These are phyloP conservation scores for Cydia amplana DNA, from an alignment of 1,140 invertebrate genomes.

Conservation along the genomic window DNA sequence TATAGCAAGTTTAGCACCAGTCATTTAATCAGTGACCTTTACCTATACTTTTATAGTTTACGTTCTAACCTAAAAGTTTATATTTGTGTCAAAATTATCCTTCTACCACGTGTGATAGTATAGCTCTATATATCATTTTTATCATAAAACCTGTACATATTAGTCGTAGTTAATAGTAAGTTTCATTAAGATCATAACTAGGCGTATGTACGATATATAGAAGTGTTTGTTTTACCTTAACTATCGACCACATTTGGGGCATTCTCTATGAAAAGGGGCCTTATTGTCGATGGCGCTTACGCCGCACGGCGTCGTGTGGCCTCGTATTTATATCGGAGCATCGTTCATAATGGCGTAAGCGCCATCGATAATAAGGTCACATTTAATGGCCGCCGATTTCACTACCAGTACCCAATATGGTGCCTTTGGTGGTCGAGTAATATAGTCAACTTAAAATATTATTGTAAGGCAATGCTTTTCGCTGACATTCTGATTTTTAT, in stretches of 20 bases:
- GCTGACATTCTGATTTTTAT: conserved; percentile 44
- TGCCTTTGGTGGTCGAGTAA: conserved; percentile 57
- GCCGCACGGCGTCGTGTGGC: too few species aligned
- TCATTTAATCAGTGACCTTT: neutral
- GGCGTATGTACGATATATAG: conserved; percentile 63
- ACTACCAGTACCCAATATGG: conserved; percentile 38
- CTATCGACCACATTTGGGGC: conserved; percentile 50
- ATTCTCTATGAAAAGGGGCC: too few species aligned
- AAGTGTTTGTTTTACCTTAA: conserved; percentile 67
- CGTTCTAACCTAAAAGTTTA: conserved; percentile 5
- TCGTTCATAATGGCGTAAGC: too few species aligned
- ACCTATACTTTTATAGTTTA: neutral
- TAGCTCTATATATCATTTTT: conserved; percentile 53
- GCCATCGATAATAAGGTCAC: too few species aligned
- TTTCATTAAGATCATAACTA: conserved; percentile 50
- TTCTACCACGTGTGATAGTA: conserved; percentile 24
- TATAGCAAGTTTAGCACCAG: neutral
- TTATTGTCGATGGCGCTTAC: too few species aligned
- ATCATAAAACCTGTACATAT: conserved; percentile 57
- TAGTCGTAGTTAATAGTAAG: conserved; percentile 51
- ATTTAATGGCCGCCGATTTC: conserved; percentile 41
- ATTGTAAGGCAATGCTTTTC: conserved; percentile 67
- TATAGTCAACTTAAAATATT: conserved; percentile 67
- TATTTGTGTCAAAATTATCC: conserved; percentile 23
- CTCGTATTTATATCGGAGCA: too few species aligned